Evolutionary conservation across 2,888 invertebrate genomes (phyloP).

Genomic region (Meiosimyza platycephala): DNA sequence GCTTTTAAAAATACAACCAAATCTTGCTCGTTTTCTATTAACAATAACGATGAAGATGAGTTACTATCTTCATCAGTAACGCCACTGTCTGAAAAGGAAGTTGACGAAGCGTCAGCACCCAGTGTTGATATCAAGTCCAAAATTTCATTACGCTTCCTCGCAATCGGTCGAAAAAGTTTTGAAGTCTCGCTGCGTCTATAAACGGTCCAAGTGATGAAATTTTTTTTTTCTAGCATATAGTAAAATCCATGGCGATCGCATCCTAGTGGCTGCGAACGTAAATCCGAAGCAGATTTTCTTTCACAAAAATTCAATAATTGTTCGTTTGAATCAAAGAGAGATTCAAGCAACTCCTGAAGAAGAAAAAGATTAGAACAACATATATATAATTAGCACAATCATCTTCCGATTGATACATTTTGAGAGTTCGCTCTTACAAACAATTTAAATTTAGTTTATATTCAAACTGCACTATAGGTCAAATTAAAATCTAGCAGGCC

Average conservation of each 20-base stretch:
- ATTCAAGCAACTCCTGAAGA: conserved; percentile 21
- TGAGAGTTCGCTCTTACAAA: too few species aligned
- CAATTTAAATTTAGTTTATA: too few species aligned
- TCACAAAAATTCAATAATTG: not conserved
- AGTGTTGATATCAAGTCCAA: conserved; percentile 6
- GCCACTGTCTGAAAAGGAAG: conserved; percentile 4
- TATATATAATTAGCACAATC: not conserved
- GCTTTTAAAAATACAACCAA: conserved; percentile 20
- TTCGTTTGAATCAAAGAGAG: not conserved
- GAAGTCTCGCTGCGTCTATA: not conserved
- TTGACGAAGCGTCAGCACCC: not conserved
- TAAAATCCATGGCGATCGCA: not conserved
- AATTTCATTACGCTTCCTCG: not conserved
- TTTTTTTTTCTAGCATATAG: conserved; percentile 14
- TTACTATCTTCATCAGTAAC: not conserved
- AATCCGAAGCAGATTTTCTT: not conserved
- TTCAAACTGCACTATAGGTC: too few species aligned
- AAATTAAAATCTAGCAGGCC: too few species aligned
- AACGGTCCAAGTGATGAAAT: not conserved
- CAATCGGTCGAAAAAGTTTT: not conserved
- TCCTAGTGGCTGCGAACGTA: conserved; percentile 18
- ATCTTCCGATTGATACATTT: too few species aligned
- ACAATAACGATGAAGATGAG: not conserved
- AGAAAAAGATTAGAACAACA: not conserved
- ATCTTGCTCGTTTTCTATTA: conserved; percentile 15